Percentiles rank a stretch among this genome's conserved stretches.
Conservation (phyloP, 2,113 vertebrate species). For the Epinephelus cyanopodus region DNA sequence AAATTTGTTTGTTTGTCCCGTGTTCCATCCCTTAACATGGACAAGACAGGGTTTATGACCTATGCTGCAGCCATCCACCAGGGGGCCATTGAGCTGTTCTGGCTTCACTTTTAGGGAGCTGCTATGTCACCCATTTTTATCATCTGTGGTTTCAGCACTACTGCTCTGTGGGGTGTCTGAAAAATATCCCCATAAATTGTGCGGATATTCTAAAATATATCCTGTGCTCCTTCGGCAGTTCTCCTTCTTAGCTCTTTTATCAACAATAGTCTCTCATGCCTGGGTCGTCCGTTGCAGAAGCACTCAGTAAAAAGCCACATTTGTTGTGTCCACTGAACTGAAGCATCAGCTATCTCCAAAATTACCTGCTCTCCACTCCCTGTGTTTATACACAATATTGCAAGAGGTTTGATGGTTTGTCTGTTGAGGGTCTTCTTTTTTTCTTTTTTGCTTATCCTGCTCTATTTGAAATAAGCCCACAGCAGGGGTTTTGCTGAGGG, state of each 20-base stretch:
- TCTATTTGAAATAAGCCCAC: slow-evolving; percentile 37
- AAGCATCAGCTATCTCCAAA: slow-evolving; percentile 24
- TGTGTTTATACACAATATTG: slow-evolving; percentile 25
- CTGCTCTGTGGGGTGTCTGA: too few species aligned
- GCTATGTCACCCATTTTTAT: too few species aligned
- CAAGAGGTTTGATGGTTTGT: slow-evolving; percentile 24
- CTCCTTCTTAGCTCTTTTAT: neutral
- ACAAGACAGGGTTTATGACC: too few species aligned
- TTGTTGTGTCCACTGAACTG: slow-evolving; percentile 22
- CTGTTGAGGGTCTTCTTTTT: slow-evolving; percentile 2
- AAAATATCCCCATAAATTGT: neutral
- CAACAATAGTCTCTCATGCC: neutral
- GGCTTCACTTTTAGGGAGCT: too few species aligned
- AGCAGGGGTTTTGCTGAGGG: slow-evolving; percentile 8
- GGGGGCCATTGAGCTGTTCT: too few species aligned
- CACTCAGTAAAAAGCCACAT: slow-evolving; percentile 11
- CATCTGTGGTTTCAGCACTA: too few species aligned
- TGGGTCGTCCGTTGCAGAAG: neutral
- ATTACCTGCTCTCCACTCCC: slow-evolving; percentile 8
- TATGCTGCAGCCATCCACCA: too few species aligned
- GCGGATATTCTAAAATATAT: neutral
- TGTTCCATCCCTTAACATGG: too few species aligned
- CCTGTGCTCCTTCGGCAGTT: neutral
- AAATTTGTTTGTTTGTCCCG: too few species aligned
- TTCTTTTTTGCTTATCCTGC: slow-evolving; percentile 43